Evolutionary conservation across 64 coral and sea anemone species (phyloP).

Genomic region (Montipora cactus): DNA sequence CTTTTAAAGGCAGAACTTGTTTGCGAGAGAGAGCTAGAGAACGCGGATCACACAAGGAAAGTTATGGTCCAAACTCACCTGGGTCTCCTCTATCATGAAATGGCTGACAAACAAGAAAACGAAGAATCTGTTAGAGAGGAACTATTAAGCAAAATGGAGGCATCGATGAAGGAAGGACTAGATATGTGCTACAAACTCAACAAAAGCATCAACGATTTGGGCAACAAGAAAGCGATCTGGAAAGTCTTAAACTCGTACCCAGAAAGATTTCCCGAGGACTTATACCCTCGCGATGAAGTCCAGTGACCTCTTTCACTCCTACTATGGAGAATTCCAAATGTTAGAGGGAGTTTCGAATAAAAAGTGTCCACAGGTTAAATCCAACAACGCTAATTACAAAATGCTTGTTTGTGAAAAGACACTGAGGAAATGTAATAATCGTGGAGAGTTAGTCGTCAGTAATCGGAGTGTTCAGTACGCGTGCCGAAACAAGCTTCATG

Average conservation of each 20-base stretch:
- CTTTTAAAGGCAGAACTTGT: not conserved
- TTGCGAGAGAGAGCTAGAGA: conserved; percentile 3
- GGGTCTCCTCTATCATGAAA: not conserved
- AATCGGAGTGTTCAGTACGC: too few species aligned
- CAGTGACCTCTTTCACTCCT: not conserved
- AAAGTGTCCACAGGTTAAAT: too few species aligned
- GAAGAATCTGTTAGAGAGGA: not conserved
- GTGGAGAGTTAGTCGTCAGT: too few species aligned
- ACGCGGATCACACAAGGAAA: conserved; percentile 18
- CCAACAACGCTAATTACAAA: too few species aligned
- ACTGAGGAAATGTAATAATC: too few species aligned
- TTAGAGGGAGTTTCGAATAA: not conserved
- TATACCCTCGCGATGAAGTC: not conserved
- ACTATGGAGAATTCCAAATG: not conserved
- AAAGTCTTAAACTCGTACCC: not conserved
- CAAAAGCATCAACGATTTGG: not conserved
- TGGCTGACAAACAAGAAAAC: not conserved
- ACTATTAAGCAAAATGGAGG: not conserved
- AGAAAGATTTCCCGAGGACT: not conserved
- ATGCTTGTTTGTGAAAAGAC: too few species aligned
- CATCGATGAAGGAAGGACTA: not conserved
- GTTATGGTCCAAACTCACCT: conserved; percentile 1
- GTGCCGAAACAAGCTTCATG: too few species aligned
- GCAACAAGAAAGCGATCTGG: not conserved
- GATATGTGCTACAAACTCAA: not conserved